Conservation (phyloP, 2,888 invertebrate genomes). For the Stomorhina lunata region DNA sequence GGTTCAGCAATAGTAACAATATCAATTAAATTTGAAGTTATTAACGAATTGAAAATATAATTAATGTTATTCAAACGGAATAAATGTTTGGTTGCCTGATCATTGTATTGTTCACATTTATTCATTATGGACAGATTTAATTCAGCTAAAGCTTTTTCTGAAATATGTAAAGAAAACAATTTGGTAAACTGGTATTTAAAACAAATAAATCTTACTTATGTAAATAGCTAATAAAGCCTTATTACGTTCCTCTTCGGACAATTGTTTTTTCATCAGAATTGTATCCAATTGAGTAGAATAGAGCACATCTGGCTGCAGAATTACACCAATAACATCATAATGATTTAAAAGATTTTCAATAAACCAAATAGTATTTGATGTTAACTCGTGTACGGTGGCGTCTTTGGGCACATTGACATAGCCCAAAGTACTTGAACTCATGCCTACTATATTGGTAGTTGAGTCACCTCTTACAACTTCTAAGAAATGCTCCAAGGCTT, state of each 20-base stretch:
- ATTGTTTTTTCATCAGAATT: slow-evolving; percentile 80
- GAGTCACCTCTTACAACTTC: slow-evolving; percentile 90
- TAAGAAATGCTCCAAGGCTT: slow-evolving; percentile 94
- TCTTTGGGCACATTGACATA: slow-evolving; percentile 87
- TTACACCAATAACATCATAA: slow-evolving; percentile 86
- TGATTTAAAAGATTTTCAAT: slow-evolving; percentile 91
- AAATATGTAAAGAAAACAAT: slow-evolving; percentile 65
- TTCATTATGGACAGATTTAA: slow-evolving; percentile 93
- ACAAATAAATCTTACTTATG: slow-evolving; percentile 84
- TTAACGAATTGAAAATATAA: slow-evolving; percentile 95
- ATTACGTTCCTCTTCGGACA: slow-evolving; percentile 81
- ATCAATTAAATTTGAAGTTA: slow-evolving; percentile 90
- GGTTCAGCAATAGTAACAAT: slow-evolving; percentile 90
- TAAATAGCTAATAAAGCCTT: slow-evolving; percentile 88
- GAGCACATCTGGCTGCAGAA: slow-evolving; percentile 83
- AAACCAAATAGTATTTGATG: slow-evolving; percentile 95
- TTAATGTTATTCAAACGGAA: slow-evolving; percentile 97
- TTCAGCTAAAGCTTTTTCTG: slow-evolving; percentile 94
- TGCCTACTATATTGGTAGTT: slow-evolving; percentile 86
- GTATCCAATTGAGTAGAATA: slow-evolving; percentile 82
- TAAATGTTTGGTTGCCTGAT: slow-evolving; percentile 90
- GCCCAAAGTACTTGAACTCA: slow-evolving; percentile 75
- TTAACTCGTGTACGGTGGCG: slow-evolving; percentile 98
- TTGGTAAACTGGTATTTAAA: neutral
- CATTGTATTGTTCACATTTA: slow-evolving; percentile 95